Evolutionary conservation across 2,888 invertebrate genomes (phyloP).

Genomic region (Mayetiola destructor): DNA sequence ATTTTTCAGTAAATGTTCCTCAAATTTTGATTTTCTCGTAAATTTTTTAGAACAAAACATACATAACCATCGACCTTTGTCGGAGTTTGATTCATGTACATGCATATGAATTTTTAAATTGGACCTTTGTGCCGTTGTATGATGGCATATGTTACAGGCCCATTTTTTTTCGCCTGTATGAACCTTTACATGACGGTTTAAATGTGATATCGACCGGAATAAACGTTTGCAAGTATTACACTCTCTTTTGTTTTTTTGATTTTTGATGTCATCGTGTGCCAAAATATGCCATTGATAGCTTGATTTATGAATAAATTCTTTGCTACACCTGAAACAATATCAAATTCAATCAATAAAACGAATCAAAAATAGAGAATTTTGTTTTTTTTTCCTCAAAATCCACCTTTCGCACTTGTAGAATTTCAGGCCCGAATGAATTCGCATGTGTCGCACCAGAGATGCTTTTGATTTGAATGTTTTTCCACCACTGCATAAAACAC

Average conservation of each 20-base stretch:
- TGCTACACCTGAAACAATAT: constrained; percentile 47
- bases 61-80: not conserved
- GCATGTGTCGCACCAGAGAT: not conserved
- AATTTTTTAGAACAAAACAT: not conserved
- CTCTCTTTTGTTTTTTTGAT: too few relatives aligned
- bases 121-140: constrained; percentile 13
- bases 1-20: not conserved
- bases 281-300: constrained; percentile 55
- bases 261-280: constrained; percentile 47
- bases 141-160: constrained; percentile 13
- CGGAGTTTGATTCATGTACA: not conserved
- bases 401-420: not conserved
- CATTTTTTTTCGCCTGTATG: constrained; percentile 14
- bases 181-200: constrained; percentile 33
- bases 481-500: not conserved
- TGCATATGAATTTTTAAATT: constrained; percentile 6
- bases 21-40: not conserved
- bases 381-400: not conserved
- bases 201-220: constrained; percentile 49
- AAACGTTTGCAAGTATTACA: constrained; percentile 46
- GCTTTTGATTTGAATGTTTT: constrained; percentile 1
- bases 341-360: not conserved
- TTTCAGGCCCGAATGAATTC: not conserved
- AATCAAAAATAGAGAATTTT: not conserved
- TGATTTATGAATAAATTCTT: constrained; percentile 52